Conservation (phyloP, 2,797 vertebrate genomes). For the Tokudaia muenninki region DNA sequence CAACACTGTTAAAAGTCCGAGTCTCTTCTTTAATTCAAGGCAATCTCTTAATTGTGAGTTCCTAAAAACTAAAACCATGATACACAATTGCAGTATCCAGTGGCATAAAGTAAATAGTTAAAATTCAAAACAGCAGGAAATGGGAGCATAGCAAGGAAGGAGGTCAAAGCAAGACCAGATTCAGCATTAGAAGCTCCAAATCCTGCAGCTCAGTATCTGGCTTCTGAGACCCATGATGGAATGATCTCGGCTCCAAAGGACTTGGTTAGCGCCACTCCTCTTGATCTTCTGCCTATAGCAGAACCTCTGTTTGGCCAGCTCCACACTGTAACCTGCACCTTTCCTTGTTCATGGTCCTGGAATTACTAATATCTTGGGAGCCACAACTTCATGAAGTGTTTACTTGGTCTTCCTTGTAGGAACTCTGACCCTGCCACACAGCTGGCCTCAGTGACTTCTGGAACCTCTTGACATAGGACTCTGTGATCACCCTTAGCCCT, state of each 20-base stretch:
- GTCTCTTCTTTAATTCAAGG: neutral
- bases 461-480: neutral
- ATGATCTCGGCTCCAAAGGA: neutral
- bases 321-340: neutral
- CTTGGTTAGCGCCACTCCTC: neutral
- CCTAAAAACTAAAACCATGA: neutral
- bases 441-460: neutral
- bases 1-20: neutral
- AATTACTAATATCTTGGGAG: neutral
- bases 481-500: neutral
- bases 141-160: neutral
- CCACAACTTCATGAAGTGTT: neutral
- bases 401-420: neutral
- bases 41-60: neutral
- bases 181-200: neutral
- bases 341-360: neutral
- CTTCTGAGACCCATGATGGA: neutral
- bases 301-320: neutral
- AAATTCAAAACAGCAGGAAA: neutral
- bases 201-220: neutral
- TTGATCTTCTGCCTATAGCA: too few relatives aligned
- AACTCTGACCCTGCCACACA: neutral
- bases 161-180: neutral
- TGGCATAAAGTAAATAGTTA: neutral
- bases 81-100: neutral